A percentile compares a stretch with the other conserved stretches of the same genome.
phyloP scores from a whole-genome alignment of 2,888 invertebrate species.

The Patella pellucida region DNA sequence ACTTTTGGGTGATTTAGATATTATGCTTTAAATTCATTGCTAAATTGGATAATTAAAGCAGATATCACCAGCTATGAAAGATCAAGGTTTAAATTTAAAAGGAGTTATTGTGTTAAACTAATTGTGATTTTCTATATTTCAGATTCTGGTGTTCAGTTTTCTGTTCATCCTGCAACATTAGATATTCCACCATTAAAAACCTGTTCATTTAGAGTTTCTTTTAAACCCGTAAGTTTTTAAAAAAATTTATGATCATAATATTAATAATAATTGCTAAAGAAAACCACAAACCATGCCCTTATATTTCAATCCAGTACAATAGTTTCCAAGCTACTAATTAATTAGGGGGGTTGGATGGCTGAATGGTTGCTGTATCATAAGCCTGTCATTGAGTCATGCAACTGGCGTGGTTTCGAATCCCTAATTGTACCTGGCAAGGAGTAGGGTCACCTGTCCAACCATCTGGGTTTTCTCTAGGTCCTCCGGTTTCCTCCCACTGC shows the following conservation, averaged over 20 bases:
- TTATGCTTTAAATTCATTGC: background rate
- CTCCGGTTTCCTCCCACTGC: no score
- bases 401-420: no score
- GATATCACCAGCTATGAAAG: background rate
- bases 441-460: no score
- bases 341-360: no score
- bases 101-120: background rate
- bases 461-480: no score
- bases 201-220: slow-evolving; percentile 66
- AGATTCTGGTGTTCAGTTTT: slow-evolving; percentile 57
- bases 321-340: no score
- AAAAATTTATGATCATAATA: background rate
- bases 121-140: slow-evolving; percentile 27
- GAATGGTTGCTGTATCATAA: no score
- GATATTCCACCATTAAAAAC: slow-evolving; percentile 69
- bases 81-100: background rate
- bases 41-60: background rate
- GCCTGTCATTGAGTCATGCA: no score
- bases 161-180: slow-evolving; percentile 57
- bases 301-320: no score
- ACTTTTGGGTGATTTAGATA: no score
- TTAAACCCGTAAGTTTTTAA: slow-evolving; percentile 66
- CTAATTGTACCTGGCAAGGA: no score
- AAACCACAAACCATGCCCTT: no score
- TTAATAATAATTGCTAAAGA: background rate